Base-by-base conservation (phyloP, 2,888 invertebrate species). In the Prenolepis imparis region DNA sequence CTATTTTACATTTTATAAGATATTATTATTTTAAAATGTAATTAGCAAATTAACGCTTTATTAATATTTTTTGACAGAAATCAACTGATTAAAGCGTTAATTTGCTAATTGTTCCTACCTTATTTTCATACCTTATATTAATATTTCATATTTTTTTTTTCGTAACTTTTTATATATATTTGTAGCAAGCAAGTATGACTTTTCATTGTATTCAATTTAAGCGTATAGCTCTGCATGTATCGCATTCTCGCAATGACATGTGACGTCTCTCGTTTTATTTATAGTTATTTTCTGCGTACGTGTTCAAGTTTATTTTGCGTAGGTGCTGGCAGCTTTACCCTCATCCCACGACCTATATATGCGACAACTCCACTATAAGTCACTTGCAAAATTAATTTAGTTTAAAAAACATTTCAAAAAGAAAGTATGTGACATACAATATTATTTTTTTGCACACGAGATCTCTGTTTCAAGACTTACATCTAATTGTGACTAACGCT, bases 351-450 rank as follows among this genome's bases (percentile, higher is more conserved):
- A 18, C 48, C 36, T 36, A 21, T 48, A 36, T 48, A n/a, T 11
- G 18, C 6, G 36, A 64, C 64, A 75, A 24, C 52, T 48, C 12
- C 6, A 21, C 8, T 24, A 59, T 73, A 75, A 64, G 24, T 64
- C 36, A 48, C 24, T 41, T 44, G 36, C 12, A 64, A 73, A 75
- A 75, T 75, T 75, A 64, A 75, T 64, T 75, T 64, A 24, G n/a
- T 12, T 64, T 63, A 28, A 36, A 32, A 48, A 74, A 11, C 15
- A 8, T 15, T 28, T 2, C 3, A 44, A 36, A 32, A 52, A 52
- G 8, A 75, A 75, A 36, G 24, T 75, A 52, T 8, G 32, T 75
- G 36, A 48, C 48, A 64, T 52, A n/a, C n/a, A 52, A 48, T 48
- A 64, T 18, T n/a, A n/a, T n/a, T n/a, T 24, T 24, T 64, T 63